Evolutionary conservation across 2,888 invertebrate species (phyloP).

Genomic region (Urechis unicinctus): DNA sequence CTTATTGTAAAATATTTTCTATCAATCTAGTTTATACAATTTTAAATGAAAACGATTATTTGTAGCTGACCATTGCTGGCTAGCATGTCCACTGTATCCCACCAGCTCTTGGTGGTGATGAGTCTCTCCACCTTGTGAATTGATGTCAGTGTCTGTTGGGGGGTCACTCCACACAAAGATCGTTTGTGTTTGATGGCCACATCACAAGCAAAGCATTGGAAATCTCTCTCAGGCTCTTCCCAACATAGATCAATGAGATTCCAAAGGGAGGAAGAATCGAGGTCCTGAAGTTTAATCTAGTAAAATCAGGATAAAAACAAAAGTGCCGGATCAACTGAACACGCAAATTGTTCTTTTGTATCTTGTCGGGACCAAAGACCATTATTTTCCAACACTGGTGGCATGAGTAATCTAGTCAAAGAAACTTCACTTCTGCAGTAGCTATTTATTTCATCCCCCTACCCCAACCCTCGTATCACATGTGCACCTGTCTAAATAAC

Average conservation of each 20-base stretch:
- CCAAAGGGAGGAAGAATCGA: too few relatives aligned
- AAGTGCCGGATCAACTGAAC: too few relatives aligned
- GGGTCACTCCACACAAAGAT: constrained; percentile 6
- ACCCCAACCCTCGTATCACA: too few relatives aligned
- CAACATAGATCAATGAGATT: not conserved
- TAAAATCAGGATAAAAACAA: too few relatives aligned
- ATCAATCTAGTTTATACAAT: not conserved
- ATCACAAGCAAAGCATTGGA: constrained; percentile 17
- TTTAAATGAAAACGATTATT: not conserved
- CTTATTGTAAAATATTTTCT: too few relatives aligned
- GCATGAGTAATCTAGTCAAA: too few relatives aligned
- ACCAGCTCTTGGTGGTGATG: constrained; percentile 21
- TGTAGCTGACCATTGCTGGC: constrained; percentile 13
- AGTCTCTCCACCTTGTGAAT: constrained; percentile 9
- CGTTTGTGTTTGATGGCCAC: constrained; percentile 7
- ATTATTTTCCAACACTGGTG: too few relatives aligned
- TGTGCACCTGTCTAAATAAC: not conserved
- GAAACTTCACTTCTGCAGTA: too few relatives aligned
- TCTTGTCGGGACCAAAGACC: too few relatives aligned
- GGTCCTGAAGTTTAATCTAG: too few relatives aligned
- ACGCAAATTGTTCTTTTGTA: too few relatives aligned
- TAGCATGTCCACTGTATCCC: constrained; percentile 25
- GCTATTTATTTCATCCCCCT: too few relatives aligned
- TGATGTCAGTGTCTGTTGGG: not conserved
- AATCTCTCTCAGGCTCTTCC: constrained; percentile 13